These are phyloP conservation scores for Prinia subflava DNA, from an alignment of 2,113 vertebrate species.

Conservation along the genomic window DNA sequence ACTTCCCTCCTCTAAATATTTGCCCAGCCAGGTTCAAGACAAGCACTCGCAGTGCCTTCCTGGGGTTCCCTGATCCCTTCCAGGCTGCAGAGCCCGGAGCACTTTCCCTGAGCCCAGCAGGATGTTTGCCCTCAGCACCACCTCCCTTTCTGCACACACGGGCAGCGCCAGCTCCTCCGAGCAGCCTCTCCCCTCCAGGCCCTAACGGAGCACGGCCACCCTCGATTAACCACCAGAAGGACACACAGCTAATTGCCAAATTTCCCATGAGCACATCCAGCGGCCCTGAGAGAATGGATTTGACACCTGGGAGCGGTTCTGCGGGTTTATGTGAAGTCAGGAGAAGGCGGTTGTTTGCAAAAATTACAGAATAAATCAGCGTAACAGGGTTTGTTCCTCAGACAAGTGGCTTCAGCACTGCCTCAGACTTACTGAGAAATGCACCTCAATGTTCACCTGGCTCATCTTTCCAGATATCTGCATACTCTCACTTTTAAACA, in stretches of 20 bases:
- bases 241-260: not conserved
- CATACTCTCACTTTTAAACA: not conserved
- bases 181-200: not conserved
- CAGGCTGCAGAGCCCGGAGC: not conserved
- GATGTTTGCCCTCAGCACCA: not conserved
- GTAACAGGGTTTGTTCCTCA: not conserved
- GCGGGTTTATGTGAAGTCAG: not conserved
- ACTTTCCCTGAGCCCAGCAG: not conserved
- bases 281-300: not conserved
- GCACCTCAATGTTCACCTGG: not conserved
- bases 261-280: not conserved
- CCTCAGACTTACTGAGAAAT: not conserved
- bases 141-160: not conserved
- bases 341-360: not conserved
- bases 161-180: not conserved
- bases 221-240: not conserved
- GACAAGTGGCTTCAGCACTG: not conserved
- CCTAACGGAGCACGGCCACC: not conserved
- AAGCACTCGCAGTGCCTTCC: not conserved
- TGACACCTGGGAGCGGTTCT: slow-evolving; percentile 11
- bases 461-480: not conserved
- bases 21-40: not conserved
- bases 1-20: not conserved
- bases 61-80: not conserved
- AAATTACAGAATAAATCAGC: not conserved